Conservation (phyloP, 1,140 invertebrate species). For the Nephotettix cincticeps region DNA sequence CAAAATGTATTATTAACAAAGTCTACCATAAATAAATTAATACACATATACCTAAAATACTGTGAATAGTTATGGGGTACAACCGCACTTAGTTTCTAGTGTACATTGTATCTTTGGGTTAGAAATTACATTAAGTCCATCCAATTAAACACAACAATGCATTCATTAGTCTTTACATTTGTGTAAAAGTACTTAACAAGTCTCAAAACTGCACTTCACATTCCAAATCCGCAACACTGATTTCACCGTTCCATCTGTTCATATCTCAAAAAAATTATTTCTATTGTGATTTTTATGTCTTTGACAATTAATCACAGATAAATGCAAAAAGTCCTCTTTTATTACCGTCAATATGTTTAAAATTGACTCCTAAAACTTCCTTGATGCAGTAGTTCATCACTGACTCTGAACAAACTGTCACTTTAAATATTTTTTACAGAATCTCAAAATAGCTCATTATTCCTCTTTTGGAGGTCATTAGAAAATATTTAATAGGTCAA, state of each 20-base stretch:
- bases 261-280: background rate
- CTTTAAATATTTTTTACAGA: no score
- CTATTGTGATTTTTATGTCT: no score
- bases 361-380: no score
- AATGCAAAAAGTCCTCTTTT: no score
- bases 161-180: background rate
- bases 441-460: no score
- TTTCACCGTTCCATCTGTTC: background rate
- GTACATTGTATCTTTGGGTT: slow-evolving; percentile 24
- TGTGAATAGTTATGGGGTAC: background rate
- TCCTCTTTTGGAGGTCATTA: no score
- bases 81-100: background rate
- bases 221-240: background rate
- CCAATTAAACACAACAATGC: background rate
- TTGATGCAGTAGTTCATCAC: no score
- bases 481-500: no score
- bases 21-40: slow-evolving; percentile 14
- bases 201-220: background rate
- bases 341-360: no score
- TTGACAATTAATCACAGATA: no score
- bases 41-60: slow-evolving; percentile 16
- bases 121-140: background rate
- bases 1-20: background rate
- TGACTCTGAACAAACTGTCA: no score
- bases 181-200: background rate